Conservation (phyloP, 2,113 vertebrate genomes). For the Stigmatopora argus region DNA sequence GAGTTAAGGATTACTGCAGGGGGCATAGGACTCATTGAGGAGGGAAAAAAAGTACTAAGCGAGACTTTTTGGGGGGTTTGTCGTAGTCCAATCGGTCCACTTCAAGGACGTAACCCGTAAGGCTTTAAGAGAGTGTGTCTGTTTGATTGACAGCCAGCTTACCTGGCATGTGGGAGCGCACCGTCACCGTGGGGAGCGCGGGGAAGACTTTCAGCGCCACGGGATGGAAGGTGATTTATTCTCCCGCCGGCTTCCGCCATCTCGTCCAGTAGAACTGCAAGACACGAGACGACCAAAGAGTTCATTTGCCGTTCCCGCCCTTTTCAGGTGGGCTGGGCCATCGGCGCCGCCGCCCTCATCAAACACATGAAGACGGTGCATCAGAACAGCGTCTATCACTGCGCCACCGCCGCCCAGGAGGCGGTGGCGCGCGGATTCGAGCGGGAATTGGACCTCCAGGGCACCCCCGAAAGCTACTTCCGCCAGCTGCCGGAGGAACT, state of each 20-base stretch:
- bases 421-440: constrained; percentile 80
- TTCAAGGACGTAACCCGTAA: too few relatives aligned
- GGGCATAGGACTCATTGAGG: too few relatives aligned
- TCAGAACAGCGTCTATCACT: constrained; percentile 85
- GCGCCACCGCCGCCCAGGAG: constrained; percentile 85
- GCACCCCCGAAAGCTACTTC: constrained; percentile 85
- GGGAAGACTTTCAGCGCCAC: constrained; percentile 92
- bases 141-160: constrained; percentile 76
- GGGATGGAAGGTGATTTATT: constrained; percentile 84
- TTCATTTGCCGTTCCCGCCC: background rate
- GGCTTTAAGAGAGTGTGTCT: background rate
- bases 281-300: too few relatives aligned
- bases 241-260: too few relatives aligned
- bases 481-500: constrained; percentile 69
- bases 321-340: constrained; percentile 86
- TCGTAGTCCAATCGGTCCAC: too few relatives aligned
- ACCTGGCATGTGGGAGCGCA: constrained; percentile 93
- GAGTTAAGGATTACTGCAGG: too few relatives aligned
- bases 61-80: too few relatives aligned
- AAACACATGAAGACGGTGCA: constrained; percentile 83
- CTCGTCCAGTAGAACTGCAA: too few relatives aligned
- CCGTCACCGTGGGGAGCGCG: constrained; percentile 81
- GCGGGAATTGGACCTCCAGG: constrained; percentile 70
- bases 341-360: constrained; percentile 74
- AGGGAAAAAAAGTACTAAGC: too few relatives aligned